phyloP scores from a whole-genome alignment of 1,140 invertebrate genomes.

The Scylla paramamosain region DNA sequence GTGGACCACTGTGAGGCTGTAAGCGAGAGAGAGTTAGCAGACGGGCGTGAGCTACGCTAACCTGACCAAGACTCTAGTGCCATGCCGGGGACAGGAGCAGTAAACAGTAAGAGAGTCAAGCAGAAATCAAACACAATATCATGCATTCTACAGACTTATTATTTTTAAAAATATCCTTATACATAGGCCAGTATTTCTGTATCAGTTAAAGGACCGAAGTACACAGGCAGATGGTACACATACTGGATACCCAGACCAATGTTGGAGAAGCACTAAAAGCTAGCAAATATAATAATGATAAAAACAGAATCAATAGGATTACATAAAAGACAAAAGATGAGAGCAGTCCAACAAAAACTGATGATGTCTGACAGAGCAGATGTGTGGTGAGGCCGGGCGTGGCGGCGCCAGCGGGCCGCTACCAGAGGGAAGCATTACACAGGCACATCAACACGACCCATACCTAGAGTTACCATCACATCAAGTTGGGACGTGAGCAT shows the following conservation, averaged over 20 bases:
- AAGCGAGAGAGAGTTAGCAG: constrained; percentile 75
- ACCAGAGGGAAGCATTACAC: constrained; percentile 74
- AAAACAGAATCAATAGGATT: constrained; percentile 77
- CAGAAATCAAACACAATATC: constrained; percentile 78
- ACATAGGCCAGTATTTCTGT: constrained; percentile 77
- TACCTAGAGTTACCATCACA: constrained; percentile 76
- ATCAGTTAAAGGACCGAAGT: constrained; percentile 77
- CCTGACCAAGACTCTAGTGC: constrained; percentile 76
- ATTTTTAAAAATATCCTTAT: constrained; percentile 78
- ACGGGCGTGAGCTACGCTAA: constrained; percentile 72
- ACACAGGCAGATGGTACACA: constrained; percentile 77
- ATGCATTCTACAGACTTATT: constrained; percentile 78
- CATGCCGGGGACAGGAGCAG: constrained; percentile 77
- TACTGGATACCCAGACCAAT: constrained; percentile 77
- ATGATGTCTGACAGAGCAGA: constrained; percentile 73
- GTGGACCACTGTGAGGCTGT: constrained; percentile 54
- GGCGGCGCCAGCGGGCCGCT: constrained; percentile 62
- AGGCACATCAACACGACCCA: constrained; percentile 76
- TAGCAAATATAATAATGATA: constrained; percentile 77
- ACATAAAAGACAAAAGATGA: constrained; percentile 77
- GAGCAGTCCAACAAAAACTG: constrained; percentile 77
- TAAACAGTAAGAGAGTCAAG: constrained; percentile 77
- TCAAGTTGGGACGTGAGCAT: constrained; percentile 77
- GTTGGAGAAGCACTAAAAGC: constrained; percentile 77
- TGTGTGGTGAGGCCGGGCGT: constrained; percentile 73